phyloP scores from a whole-genome alignment of 2,113 vertebrate species.

The Hemiprocne comata region DNA sequence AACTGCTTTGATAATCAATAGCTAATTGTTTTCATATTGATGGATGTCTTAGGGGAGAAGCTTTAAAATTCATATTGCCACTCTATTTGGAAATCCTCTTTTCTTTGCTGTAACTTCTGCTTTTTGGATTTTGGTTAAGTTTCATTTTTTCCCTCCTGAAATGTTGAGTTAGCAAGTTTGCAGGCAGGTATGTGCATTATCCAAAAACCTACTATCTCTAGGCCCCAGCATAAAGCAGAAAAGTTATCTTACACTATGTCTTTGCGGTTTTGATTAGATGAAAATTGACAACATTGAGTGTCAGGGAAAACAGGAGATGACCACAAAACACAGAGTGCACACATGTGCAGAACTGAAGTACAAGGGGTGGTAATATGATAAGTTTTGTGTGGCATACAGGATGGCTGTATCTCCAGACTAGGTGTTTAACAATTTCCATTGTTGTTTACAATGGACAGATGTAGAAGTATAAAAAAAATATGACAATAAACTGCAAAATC shows the following conservation, averaged over 20 bases:
- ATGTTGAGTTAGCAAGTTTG: neutral
- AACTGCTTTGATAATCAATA: neutral
- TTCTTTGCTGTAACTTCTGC: neutral
- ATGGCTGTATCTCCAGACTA: conserved; percentile 10
- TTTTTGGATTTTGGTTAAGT: neutral
- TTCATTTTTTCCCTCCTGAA: neutral
- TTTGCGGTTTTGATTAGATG: neutral
- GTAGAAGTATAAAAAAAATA: conserved; percentile 29
- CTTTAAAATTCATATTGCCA: neutral
- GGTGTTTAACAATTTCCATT: conserved; percentile 39
- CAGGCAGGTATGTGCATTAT: neutral
- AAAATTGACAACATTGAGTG: neutral
- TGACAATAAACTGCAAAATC: neutral
- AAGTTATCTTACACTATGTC: neutral
- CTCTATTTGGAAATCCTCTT: neutral
- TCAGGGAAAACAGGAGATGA: neutral
- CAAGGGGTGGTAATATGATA: neutral
- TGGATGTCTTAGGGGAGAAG: neutral
- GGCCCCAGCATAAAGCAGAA: neutral
- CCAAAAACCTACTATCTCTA: neutral
- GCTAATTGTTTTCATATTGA: neutral
- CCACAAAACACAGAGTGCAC: neutral
- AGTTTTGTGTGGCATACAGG: conserved; percentile 22
- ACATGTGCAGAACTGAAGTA: neutral
- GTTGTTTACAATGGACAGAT: conserved; percentile 38